Base-by-base conservation (phyloP, 1,140 invertebrate species). In the Drosophila navojoa region DNA sequence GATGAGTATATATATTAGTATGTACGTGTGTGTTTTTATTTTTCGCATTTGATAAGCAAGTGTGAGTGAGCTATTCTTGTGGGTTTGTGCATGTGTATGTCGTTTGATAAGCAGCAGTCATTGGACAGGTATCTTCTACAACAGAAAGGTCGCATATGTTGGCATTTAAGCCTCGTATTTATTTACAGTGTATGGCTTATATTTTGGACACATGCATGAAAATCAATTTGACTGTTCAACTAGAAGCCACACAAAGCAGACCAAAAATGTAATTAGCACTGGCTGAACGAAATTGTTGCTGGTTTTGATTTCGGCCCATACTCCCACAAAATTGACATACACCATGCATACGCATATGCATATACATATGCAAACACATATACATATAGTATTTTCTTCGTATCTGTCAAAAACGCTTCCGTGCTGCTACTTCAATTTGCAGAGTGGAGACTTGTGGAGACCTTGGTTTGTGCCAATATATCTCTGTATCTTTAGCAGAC, bases 11-110 rank as follows among this genome's bases (percentile, higher is more conserved):
- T 27, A 7, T 16, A 55, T 42, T 5, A 60, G 59, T 71, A 10
- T 69, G 59, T 50, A 38, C 50, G 58, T 55, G 61, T 59, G 64
- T 84, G 66, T 79, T 69, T 79, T 25, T 58, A 62, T 76, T 68
- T 77, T 82, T 81, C 61, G 66, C 84, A 71, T 82, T 69, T 87
- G 84, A 87, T 87, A 82, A 89, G 72, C 66, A 71, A 68, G 72
- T 75, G 68, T 75, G 72, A 60, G 67, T 71, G 59, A 22, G 58
- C 25, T 57, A 69, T 55, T 58, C 44, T 42, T 42, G 45, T 42
- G n/a, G 15, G 25, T 55, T 22, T 47, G 53, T 35, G 52, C 58
- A 58, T 59, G 47, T 55, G 55, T 47, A 10, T 55, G 58, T 40
- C 4, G 19, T 40, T 44, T 54, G 77, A 78, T 78, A 76, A 81